A percentile compares a stretch with the other conserved stretches of the same genome.
phyloP scores from a whole-genome alignment of 30 jellyfish, hydroid and myxozoan genomes.

The Sanderia malayensis region DNA sequence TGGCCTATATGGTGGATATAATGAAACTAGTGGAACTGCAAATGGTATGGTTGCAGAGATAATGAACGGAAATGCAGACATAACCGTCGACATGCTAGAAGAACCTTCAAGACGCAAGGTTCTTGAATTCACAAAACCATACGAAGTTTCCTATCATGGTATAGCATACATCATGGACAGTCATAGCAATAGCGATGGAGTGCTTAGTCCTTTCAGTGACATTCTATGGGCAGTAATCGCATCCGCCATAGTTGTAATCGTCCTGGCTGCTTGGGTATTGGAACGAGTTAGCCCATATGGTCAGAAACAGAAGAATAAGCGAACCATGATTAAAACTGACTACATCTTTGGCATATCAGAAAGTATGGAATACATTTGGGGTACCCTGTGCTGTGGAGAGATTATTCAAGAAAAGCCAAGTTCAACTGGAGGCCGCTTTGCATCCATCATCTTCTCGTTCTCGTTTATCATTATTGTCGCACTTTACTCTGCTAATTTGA shows the following conservation, averaged over 20 bases:
- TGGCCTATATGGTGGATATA: constrained; percentile 20
- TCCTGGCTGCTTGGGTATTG: constrained; percentile 18
- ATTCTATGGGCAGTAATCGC: constrained; percentile 12
- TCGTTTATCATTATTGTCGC: constrained; percentile 22
- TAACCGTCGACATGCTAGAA: constrained; percentile 20
- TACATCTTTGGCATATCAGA: constrained; percentile 34
- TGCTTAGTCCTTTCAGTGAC: constrained; percentile 41
- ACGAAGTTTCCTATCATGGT: background rate
- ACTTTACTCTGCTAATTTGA: constrained; percentile 46
- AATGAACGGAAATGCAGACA: constrained; percentile 1
- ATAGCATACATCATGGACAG: constrained; percentile 24
- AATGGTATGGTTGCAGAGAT: constrained; percentile 18
- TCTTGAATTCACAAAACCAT: constrained; percentile 6
- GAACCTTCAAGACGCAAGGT: background rate
- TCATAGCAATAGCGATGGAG: background rate
- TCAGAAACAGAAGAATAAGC: constrained; percentile 26
- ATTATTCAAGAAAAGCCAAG: constrained; percentile 40
- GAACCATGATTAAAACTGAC: background rate
- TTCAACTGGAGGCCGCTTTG: constrained; percentile 23
- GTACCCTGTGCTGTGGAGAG: constrained; percentile 48
- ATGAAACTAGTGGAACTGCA: background rate
- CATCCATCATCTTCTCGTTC: constrained; percentile 12
- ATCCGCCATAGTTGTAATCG: constrained; percentile 18
- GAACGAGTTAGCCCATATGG: constrained; percentile 39
- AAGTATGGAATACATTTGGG: constrained; percentile 47